Evolutionary conservation across 2,797 vertebrate species (phyloP).

Genomic region (Gambelia wislizenii): DNA sequence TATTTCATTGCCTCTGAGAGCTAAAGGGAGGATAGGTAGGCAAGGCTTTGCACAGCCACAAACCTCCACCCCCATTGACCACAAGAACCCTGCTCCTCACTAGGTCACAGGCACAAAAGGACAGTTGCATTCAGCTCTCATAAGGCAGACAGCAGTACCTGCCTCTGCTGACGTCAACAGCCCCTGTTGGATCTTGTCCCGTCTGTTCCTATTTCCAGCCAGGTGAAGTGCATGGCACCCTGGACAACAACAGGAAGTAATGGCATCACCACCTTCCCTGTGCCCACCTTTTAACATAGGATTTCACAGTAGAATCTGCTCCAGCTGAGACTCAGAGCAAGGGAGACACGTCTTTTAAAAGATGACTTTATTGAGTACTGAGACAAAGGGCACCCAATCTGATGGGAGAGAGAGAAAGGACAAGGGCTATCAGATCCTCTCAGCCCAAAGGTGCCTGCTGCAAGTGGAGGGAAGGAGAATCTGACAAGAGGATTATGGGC

Average conservation of each 20-base stretch:
- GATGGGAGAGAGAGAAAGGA: background rate
- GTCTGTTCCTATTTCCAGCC: no score
- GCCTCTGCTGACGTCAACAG: no score
- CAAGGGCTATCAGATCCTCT: no score
- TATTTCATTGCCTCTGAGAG: background rate
- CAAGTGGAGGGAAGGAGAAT: background rate
- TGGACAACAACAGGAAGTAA: no score
- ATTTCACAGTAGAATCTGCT: background rate
- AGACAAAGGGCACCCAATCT: background rate
- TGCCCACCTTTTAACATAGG: no score
- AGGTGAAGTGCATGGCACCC: no score
- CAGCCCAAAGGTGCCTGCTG: no score
- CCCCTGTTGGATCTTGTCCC: background rate
- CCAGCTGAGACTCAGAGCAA: background rate
- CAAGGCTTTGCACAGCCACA: no score
- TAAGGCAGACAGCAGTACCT: background rate
- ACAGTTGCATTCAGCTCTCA: no score
- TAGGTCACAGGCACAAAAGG: background rate
- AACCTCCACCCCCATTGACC: background rate
- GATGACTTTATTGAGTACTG: background rate
- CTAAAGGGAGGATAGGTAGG: background rate
- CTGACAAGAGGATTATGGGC: background rate
- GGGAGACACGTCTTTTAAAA: background rate
- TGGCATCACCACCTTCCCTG: no score
- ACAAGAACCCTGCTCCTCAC: background rate